Conservation (phyloP, 1,140 invertebrate genomes). For the Zophobas morio region DNA sequence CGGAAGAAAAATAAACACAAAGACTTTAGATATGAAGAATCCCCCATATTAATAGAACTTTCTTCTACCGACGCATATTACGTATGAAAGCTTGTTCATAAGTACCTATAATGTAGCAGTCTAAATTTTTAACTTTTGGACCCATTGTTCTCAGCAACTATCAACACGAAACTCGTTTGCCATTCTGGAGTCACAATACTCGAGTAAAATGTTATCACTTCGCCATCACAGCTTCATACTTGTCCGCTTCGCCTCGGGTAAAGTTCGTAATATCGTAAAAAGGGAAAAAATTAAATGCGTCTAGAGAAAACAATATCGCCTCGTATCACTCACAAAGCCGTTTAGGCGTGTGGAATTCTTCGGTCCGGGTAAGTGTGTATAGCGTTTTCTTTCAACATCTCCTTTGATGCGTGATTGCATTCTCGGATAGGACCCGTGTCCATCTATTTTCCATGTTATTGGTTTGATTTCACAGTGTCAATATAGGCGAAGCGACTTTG, state of each 20-base stretch:
- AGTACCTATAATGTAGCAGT: too few species aligned
- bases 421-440: conserved; percentile 56
- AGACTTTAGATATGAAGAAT: too few species aligned
- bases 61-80: too few species aligned
- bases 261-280: not conserved
- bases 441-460: conserved; percentile 67
- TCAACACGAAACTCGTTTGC: too few species aligned
- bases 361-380: conserved; percentile 24
- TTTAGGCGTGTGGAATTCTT: conserved; percentile 17
- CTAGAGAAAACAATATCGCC: conserved; percentile 27
- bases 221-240: not conserved
- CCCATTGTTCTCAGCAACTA: too few species aligned
- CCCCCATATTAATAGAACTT: too few species aligned
- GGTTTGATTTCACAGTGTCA: conserved; percentile 64
- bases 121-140: too few species aligned
- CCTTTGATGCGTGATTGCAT: conserved; percentile 59
- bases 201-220: not conserved
- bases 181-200: too few species aligned
- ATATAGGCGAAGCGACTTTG: conserved; percentile 54
- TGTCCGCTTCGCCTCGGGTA: not conserved
- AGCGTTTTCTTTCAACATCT: conserved; percentile 48
- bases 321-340: conserved; percentile 35
- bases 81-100: too few species aligned
- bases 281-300: conserved; percentile 7
- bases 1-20: too few species aligned